A percentile compares a stretch with the other conserved stretches of the same genome.
These are phyloP conservation scores for Colletes gigas DNA, from an alignment of 1,140 invertebrate species.

Conservation along the genomic window DNA sequence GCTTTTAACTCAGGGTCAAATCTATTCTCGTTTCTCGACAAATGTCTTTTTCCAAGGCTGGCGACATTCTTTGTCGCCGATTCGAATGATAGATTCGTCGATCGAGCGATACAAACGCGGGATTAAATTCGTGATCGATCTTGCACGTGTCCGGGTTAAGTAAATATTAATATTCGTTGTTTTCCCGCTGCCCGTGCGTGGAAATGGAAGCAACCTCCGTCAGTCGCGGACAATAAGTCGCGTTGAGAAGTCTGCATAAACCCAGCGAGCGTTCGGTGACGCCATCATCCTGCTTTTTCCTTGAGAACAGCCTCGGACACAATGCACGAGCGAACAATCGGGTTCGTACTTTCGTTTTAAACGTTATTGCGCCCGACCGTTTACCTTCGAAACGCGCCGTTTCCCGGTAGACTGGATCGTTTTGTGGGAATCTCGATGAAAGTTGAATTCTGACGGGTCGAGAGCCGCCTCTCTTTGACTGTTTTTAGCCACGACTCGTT, in stretches of 20 bases:
- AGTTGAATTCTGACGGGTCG: slow-evolving; percentile 2
- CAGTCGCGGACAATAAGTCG: no score
- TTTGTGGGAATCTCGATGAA: not conserved
- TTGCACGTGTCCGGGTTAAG: no score
- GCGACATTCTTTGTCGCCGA: slow-evolving; percentile 26
- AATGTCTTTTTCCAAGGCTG: not conserved
- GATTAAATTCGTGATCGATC: not conserved
- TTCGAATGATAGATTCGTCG: no score
- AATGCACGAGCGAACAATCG: slow-evolving; percentile 58
- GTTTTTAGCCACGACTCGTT: not conserved
- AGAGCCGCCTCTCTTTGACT: not conserved
- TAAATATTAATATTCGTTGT: not conserved
- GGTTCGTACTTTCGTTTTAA: slow-evolving; percentile 48
- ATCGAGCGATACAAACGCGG: not conserved
- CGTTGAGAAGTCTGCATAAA: no score
- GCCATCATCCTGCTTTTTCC: slow-evolving; percentile 57
- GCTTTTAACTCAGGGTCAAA: no score
- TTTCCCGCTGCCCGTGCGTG: not conserved
- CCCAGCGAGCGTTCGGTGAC: slow-evolving; percentile 31
- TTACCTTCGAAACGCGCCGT: slow-evolving; percentile 3
- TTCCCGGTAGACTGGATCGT: not conserved
- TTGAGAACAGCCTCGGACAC: slow-evolving; percentile 59
- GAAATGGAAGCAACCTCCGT: no score
- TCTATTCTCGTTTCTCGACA: no score
- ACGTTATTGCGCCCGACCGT: slow-evolving; percentile 37